Percentiles rank a stretch among this genome's conserved stretches.
Evolutionary conservation across 1,140 invertebrate species (phyloP).

Genomic region (Grapholita molesta): DNA sequence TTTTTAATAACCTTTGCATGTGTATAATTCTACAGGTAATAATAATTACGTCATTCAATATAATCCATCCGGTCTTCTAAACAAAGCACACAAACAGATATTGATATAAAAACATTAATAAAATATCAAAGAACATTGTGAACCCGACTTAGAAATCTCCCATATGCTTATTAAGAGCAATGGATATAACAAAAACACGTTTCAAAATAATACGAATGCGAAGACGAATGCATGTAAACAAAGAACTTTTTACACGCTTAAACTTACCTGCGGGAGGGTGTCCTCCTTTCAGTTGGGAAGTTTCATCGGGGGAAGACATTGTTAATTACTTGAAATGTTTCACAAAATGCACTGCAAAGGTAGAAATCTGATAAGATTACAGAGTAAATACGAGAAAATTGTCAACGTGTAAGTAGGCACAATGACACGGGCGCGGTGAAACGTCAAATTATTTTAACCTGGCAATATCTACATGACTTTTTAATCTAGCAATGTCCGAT

Average conservation of each 20-base stretch:
- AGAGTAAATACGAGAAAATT: conserved; percentile 44
- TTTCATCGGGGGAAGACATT: conserved; percentile 79
- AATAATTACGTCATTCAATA: background rate
- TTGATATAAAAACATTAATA: background rate
- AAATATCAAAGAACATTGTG: background rate
- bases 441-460: conserved; percentile 20
- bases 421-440: conserved; percentile 35
- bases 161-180: background rate
- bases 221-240: conserved; percentile 28
- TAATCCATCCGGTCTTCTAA: background rate
- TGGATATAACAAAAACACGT: background rate
- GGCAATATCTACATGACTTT: background rate
- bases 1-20: conserved; percentile 55
- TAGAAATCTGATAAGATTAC: conserved; percentile 46
- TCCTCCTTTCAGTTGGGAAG: conserved; percentile 85
- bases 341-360: conserved; percentile 28
- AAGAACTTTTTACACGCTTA: conserved; percentile 22
- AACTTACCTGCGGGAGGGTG: conserved; percentile 90
- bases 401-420: conserved; percentile 57
- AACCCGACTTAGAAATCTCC: background rate
- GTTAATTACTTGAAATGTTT: conserved; percentile 28
- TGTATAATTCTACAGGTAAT: background rate
- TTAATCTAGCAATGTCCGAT: no score
- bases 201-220: background rate
- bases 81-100: background rate